phyloP scores from a whole-genome alignment of 2,113 vertebrate species.

The Hemichromis elongatus region DNA sequence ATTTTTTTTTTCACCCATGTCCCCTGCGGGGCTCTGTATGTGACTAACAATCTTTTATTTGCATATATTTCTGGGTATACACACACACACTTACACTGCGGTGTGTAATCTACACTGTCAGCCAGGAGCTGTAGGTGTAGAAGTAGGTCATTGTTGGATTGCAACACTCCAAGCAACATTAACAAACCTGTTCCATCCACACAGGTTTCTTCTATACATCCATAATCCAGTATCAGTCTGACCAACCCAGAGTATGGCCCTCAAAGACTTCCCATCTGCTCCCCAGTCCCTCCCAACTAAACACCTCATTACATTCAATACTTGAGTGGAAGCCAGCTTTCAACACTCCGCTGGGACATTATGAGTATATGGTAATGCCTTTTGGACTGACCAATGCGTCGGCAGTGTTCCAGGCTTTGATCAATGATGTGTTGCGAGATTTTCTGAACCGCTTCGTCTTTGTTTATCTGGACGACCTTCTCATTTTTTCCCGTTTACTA shows the following conservation, averaged over 20 bases:
- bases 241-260: no score
- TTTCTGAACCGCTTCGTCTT: not conserved
- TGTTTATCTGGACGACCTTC: not conserved
- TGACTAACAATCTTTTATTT: not conserved
- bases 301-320: no score
- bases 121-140: not conserved
- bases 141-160: not conserved
- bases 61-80: not conserved
- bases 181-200: not conserved
- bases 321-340: no score
- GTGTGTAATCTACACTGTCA: not conserved
- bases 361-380: no score
- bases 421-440: not conserved
- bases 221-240: no score
- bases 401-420: not conserved
- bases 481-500: not conserved
- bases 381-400: not conserved
- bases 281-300: no score
- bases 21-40: no score
- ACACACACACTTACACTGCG: not conserved
- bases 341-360: no score
- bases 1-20: no score
- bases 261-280: no score
- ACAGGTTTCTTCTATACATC: not conserved
- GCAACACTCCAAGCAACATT: not conserved